Evolutionary conservation across 2,113 vertebrate genomes (phyloP).

Genomic region (Jaculus jaculus): DNA sequence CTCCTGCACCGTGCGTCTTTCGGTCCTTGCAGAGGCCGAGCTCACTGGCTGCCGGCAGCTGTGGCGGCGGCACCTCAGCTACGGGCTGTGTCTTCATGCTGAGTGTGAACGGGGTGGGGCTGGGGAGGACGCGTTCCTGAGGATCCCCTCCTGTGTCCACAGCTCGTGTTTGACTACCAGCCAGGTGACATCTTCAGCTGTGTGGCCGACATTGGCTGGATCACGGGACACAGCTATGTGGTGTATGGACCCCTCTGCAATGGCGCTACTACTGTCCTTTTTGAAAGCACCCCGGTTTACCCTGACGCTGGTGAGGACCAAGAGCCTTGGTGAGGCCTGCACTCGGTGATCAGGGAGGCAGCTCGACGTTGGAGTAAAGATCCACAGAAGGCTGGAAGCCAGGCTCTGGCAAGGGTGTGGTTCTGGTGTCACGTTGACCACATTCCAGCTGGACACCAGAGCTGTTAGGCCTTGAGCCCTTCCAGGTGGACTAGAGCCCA

Average conservation of each 20-base stretch:
- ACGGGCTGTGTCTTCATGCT: not conserved
- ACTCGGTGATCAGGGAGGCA: not conserved
- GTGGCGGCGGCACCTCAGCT: not conserved
- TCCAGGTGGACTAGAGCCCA: not conserved
- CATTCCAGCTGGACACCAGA: not conserved
- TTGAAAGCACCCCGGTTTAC: conserved; percentile 95
- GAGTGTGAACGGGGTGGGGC: not conserved
- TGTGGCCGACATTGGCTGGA: conserved; percentile 96
- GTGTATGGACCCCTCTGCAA: conserved; percentile 96
- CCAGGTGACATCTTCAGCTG: conserved; percentile 93
- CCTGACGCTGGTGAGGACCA: conserved; percentile 91
- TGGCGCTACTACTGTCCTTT: conserved; percentile 93
- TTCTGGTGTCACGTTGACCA: not conserved
- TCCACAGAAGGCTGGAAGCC: not conserved
- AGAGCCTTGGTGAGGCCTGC: not conserved
- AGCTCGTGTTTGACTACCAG: conserved; percentile 93
- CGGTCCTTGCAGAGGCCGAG: not conserved
- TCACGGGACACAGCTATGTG: conserved; percentile 96
- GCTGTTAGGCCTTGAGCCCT: not conserved
- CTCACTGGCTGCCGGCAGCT: not conserved
- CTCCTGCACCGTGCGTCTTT: too few species aligned
- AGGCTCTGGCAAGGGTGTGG: not conserved
- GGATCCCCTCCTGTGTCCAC: conserved; percentile 57
- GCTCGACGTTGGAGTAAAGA: not conserved
- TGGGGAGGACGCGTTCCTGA: not conserved